Conservation (phyloP, 2,797 vertebrate species). For the Sciurus vulgaris region DNA sequence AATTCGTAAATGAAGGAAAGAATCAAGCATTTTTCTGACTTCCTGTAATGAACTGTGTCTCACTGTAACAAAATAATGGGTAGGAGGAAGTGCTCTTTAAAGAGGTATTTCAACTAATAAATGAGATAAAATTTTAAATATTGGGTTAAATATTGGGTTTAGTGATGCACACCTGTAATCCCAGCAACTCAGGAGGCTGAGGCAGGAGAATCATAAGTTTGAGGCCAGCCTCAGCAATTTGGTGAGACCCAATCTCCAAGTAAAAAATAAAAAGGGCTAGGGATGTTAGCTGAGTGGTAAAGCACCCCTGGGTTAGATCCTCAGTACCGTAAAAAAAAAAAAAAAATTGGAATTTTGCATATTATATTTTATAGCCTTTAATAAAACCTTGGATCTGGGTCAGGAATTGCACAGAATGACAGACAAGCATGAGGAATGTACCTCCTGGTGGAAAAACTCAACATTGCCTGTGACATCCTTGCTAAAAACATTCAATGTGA, state of each 20-base stretch:
- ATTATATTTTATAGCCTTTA: neutral
- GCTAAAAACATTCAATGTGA: neutral
- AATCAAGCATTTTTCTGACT: neutral
- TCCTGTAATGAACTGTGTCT: neutral
- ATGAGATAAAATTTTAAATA: neutral
- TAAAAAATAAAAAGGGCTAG: no score
- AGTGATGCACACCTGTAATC: no score
- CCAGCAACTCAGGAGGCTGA: no score
- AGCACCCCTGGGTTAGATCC: no score
- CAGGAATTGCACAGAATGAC: neutral
- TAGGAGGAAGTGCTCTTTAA: neutral
- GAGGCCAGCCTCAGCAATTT: no score
- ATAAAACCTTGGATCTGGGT: neutral
- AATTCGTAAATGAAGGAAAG: conserved; percentile 20
- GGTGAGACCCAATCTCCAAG: no score
- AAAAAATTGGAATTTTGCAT: conserved; percentile 17
- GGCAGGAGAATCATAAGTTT: no score
- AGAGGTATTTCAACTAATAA: neutral
- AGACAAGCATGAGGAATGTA: neutral
- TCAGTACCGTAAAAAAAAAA: neutral
- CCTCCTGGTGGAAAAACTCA: neutral
- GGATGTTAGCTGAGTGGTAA: no score
- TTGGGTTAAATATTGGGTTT: no score
- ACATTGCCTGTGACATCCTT: neutral
- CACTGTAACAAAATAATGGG: neutral